Evolutionary conservation across 1,140 invertebrate genomes (phyloP), one percentile per base, ranked within the genome.

Genomic region (Epicauta chinensis): DNA sequence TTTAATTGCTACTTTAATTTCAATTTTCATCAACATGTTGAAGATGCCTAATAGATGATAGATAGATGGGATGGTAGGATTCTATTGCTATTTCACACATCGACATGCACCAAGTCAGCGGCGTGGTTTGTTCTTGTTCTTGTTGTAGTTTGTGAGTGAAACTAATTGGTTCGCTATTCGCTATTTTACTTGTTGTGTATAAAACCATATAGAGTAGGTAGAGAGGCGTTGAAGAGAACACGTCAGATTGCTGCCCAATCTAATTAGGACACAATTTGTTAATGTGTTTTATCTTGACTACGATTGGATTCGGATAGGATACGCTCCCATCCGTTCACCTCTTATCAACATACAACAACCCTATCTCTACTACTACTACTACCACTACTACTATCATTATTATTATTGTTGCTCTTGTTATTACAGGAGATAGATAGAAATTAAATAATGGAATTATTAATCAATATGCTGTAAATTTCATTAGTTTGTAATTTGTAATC

Each of bases 201-300:
- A n/a, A n/a, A n/a, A n/a, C n/a, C n/a, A n/a, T n/a, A n/a, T n/a
- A n/a, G n/a, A 23, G 23, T 23, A 23, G 23, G 4, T 3, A 7
- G 7, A 7, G 23, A 23, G 23, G 23, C 7, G 23, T 23, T 23
- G 23, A 23, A 23, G 23, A 5, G 55, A 63, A 60, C 63, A 63
- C 60, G 64, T 64, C 67, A 67, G 63, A 69, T 67, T 66, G 67
- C 63, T 66, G 65, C 62, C 64, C 62, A 69, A 69, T 69, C 65
- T 64, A 65, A 69, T 69, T 69, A 69, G 65, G 53, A 67, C 51
- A 67, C 65, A 69, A 69, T 69, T 69, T 69, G 65, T 67, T 67
- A 69, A 67, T 67, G 67, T 66, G 62, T 69, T 67, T 65, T 64
- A 67, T 67, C 63, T 58, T 55, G 56, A 60, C 60, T 66, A 59